Base-by-base conservation (phyloP, 2,888 invertebrate genomes). In the Cerceris rybyensis region DNA sequence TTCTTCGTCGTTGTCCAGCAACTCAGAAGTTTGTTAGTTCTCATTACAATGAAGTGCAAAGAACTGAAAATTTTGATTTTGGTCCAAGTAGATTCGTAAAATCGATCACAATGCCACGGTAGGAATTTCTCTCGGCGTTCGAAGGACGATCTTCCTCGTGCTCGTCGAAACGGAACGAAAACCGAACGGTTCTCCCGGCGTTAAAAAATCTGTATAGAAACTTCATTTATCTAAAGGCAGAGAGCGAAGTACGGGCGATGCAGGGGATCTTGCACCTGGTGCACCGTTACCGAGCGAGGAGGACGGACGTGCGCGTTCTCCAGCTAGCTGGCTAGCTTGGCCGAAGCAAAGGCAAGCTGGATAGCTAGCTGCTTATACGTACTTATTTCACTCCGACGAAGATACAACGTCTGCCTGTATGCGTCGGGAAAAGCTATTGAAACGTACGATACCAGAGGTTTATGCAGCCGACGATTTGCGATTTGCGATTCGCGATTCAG, bases 231-330 rank as follows among this genome's bases (percentile, higher is more conserved):
- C 70, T 66, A 60, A 72, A 72, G 50, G 72, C 66, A 76, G 69
- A 72, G 75, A 72, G 75, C 65, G 70, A 70, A 41, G 67, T 64
- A 52, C 52, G 61, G 50, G 39, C 52, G 54, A 55, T 74, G 52
- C 49, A 42, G 63, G 71, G 57, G 66, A 80, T 78, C 74, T 75
- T 77, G 75, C 82, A 84, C 77, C 83, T 80, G 83, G 78, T 75
- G 71, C 81, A 82, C 82, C 82, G 82, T 82, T 82, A 81, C 66
- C 61, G 66, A 41, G 64, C 72, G 60, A 73, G 70, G 71, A 70
- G 75, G 74, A 78, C 75, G 78, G 63, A 43, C 69, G 46, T 73
- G 66, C 11, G 17, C 17, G 17, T 55, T 13, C 50, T 57, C 71
- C 70, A 43, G 58, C 59, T 28, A 28, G 28, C 28, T 28, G 4